Conservation (phyloP, 2,113 vertebrate genomes). For the Ifrita kowaldi region DNA sequence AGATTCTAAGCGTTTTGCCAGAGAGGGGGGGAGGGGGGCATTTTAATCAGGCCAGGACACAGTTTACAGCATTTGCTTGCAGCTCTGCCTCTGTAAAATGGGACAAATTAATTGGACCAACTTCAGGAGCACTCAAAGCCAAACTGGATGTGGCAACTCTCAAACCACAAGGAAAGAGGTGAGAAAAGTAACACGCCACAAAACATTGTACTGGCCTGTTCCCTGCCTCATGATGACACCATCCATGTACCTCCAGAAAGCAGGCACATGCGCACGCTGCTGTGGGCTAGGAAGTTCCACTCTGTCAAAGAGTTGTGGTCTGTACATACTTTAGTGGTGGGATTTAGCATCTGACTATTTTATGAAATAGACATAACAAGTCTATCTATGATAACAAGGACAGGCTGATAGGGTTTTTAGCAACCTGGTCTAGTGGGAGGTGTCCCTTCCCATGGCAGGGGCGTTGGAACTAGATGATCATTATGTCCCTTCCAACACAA, state of each 20-base stretch:
- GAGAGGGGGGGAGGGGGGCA: background rate
- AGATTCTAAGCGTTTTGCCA: background rate
- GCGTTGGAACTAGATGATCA: background rate
- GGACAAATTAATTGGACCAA: background rate
- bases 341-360: background rate
- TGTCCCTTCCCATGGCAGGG: background rate
- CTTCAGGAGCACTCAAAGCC: background rate
- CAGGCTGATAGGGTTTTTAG: background rate
- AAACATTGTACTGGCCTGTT: background rate
- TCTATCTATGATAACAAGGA: background rate
- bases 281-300: background rate
- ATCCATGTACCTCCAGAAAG: background rate
- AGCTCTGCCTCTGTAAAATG: background rate
- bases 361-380: background rate
- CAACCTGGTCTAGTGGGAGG: background rate
- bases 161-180: background rate
- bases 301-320: background rate
- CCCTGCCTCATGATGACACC: accelerated
- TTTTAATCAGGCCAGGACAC: background rate
- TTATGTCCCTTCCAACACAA: background rate
- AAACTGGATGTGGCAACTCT: background rate
- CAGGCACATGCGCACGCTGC: accelerated
- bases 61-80: background rate
- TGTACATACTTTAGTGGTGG: background rate
- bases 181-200: background rate